Conservation (phyloP, 2,797 vertebrate species). For the Schizopygopsis pylzovi region DNA sequence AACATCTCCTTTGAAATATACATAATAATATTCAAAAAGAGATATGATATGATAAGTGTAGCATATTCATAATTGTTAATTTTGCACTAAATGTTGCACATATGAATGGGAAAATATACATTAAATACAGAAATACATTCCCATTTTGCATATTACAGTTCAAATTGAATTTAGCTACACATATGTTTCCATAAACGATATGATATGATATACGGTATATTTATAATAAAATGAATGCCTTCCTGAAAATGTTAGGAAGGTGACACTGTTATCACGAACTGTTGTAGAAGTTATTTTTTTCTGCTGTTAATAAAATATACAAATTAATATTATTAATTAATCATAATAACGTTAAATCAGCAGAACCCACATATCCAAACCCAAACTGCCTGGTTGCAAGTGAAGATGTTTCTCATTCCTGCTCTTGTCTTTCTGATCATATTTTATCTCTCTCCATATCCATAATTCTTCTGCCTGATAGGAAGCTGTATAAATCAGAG, state of each 20-base stretch:
- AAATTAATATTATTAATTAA: background rate
- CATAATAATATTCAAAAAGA: background rate
- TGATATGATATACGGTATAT: background rate
- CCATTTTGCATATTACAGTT: no score
- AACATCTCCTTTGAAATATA: background rate
- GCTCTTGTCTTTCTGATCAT: conserved; percentile 4
- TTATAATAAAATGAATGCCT: background rate
- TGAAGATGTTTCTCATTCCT: background rate
- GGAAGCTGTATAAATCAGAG: conserved; percentile 89
- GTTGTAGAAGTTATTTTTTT: background rate
- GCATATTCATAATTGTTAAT: no score
- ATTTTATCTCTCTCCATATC: conserved; percentile 21
- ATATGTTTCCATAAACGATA: no score
- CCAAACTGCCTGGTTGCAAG: conserved; percentile 27
- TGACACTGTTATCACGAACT: background rate
- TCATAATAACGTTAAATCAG: background rate
- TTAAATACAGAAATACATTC: no score
- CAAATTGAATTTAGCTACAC: no score
- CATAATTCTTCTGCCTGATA: conserved; percentile 61
- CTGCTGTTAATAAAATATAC: background rate
- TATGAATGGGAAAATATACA: no score
- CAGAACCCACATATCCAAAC: background rate
- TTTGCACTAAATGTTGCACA: no score
- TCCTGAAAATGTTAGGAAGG: background rate
- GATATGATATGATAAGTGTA: no score